Base-by-base conservation (phyloP, 2,888 invertebrate species). In the Octonoba sinensis region DNA sequence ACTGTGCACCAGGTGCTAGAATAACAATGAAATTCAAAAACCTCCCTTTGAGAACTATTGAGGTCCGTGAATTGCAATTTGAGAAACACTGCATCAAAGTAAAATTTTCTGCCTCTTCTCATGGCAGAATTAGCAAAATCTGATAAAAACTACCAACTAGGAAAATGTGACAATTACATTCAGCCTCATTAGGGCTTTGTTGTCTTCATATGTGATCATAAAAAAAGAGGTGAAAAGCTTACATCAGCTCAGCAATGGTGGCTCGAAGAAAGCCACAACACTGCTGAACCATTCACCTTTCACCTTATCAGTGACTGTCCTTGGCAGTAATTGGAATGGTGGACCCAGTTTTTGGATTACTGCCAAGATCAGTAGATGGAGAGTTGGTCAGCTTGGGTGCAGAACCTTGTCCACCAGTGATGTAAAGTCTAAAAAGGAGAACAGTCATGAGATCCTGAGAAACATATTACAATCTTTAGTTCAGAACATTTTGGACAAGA, bases 181-280 rank as follows among this genome's bases (percentile, higher is more conserved):
- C 70, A 83, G 83, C 83, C 83, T 72, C 83, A 69, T 36, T 75
- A 49, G 76, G 84, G 75, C 75, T 79, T 76, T 84, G 85, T 85
- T 85, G 84, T 85, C 85, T 85, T 85, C 85, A 85, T 72, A 85
- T 85, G 84, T 84, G 85, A 85, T 85, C 85, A 85, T 85, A 83
- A 65, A 72, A 75, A 70, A 78, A 46, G 76, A 77, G 60, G 75
- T 73, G 67, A 79, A 83, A 66, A 46, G 51, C 59, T 66, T 83
- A 71, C 79, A 54, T 54, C 59, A 54, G 60, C 71, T 72, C 83
- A 67, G 70, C 54, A 75, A 75, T 75, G 83, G 83, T 72, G 65
- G 72, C 57, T 18, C 8, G 47, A 46, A 44, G 27, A 27, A 24
- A 27, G 44, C 54, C 13, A 49, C 24, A 67, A 71, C 79, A 75